Percentiles rank a stretch among this genome's conserved stretches.
phyloP scores from a whole-genome alignment of 92 coral and sea anemone genomes.

The Actinernus sp. region DNA sequence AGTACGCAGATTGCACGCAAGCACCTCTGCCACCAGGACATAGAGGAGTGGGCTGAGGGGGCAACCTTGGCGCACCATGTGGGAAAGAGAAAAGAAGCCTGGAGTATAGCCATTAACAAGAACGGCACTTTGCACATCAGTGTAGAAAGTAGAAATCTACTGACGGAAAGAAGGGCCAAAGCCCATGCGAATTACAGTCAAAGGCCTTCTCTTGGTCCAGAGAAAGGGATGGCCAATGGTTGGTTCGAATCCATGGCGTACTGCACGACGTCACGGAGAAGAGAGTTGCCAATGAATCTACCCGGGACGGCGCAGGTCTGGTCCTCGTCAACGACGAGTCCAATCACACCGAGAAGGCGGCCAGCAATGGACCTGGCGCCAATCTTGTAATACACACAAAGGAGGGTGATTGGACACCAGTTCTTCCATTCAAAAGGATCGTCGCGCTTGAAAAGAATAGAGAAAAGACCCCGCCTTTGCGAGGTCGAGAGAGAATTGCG shows the following conservation, averaged over 20 bases:
- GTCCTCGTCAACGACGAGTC: constrained; percentile 11
- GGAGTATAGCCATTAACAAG: constrained; percentile 23
- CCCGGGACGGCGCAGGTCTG: constrained; percentile 43
- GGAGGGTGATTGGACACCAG: constrained; percentile 55
- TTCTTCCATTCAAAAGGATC: constrained; percentile 10
- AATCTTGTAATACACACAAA: constrained; percentile 38
- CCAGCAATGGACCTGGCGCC: constrained; percentile 24
- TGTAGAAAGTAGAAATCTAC: constrained; percentile 12
- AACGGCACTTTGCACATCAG: constrained; percentile 6
- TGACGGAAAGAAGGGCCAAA: constrained; percentile 30
- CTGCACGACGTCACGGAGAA: constrained; percentile 23
- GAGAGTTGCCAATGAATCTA: constrained; percentile 16
- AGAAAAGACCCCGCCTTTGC: constrained; percentile 36
- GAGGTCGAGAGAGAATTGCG: neutral
- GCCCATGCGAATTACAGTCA: constrained; percentile 21
- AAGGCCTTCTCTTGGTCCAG: constrained; percentile 52
- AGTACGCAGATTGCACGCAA: constrained; percentile 22
- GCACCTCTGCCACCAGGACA: constrained; percentile 30
- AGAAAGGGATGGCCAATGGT: constrained; percentile 8
- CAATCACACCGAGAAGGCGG: constrained; percentile 32
- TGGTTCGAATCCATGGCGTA: constrained; percentile 7
- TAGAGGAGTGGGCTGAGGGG: constrained; percentile 29
- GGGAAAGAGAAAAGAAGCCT: constrained; percentile 16
- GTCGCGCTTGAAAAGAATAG: constrained; percentile 16
- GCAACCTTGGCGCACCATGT: constrained; percentile 48